Percentiles rank a stretch among this genome's conserved stretches.
Conservation (phyloP, 30 jellyfish, hydroid and myxozoan genomes). For the Hydractinia symbiolongicarpus region DNA sequence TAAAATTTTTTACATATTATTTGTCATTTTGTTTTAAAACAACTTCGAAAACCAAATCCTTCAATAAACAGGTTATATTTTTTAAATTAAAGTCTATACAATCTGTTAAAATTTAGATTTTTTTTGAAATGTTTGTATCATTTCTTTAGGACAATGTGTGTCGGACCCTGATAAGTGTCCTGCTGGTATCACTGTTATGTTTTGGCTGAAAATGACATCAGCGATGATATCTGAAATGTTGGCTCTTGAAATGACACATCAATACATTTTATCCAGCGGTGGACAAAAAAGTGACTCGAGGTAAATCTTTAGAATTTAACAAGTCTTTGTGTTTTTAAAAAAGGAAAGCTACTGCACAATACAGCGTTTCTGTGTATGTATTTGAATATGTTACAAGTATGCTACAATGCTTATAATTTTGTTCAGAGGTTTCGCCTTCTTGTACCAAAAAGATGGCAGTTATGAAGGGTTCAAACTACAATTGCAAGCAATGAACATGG, state of each 20-base stretch:
- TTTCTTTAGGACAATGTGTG: slow-evolving; percentile 57
- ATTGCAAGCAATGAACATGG: slow-evolving; percentile 66
- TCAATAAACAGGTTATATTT: no score
- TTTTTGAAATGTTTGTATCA: not conserved
- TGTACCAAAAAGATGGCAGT: slow-evolving; percentile 74
- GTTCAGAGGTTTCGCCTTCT: slow-evolving; percentile 77
- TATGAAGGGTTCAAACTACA: slow-evolving; percentile 81
- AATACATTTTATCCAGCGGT: slow-evolving; percentile 76
- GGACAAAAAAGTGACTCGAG: slow-evolving; percentile 87
- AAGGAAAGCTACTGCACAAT: not conserved
- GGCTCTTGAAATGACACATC: slow-evolving; percentile 53
- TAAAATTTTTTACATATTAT: not conserved
- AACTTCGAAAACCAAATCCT: no score
- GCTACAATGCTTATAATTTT: not conserved
- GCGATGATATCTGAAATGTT: slow-evolving; percentile 35
- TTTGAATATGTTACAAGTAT: no score
- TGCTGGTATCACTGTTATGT: slow-evolving; percentile 68
- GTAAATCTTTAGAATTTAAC: not conserved
- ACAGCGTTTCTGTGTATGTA: no score
- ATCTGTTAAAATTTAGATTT: no score
- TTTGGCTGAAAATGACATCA: slow-evolving; percentile 67
- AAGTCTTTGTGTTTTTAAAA: not conserved
- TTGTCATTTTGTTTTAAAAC: not conserved
- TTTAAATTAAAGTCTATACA: no score
- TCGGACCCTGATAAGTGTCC: slow-evolving; percentile 73